Evolutionary conservation across 1,140 invertebrate genomes (phyloP).

Genomic region (Ericerus pela): DNA sequence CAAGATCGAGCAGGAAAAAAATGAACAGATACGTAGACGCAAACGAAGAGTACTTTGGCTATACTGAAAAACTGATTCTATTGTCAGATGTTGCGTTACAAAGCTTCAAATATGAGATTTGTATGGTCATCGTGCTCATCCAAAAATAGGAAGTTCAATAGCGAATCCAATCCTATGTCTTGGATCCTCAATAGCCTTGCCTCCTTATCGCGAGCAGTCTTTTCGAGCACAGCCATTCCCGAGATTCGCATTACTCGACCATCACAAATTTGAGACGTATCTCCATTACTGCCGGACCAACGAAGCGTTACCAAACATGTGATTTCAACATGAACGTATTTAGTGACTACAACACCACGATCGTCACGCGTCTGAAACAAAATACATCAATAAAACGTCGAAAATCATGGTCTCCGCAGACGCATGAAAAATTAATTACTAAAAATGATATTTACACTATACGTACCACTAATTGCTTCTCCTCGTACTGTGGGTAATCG

Average conservation of each 20-base stretch:
- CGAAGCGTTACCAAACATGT: constrained; percentile 44
- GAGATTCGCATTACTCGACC: constrained; percentile 44
- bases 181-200: constrained; percentile 42
- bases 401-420: neutral
- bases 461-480: constrained; percentile 39
- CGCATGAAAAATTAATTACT: neutral
- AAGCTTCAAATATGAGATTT: constrained; percentile 43
- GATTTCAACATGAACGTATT: constrained; percentile 47
- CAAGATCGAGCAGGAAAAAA: too few species aligned
- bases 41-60: too few species aligned
- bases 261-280: neutral
- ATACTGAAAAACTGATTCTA: too few species aligned
- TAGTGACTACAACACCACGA: constrained; percentile 37
- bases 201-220: constrained; percentile 35
- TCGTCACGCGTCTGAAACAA: constrained; percentile 28
- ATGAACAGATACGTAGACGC: too few species aligned
- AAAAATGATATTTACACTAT: too few species aligned
- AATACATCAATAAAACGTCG: neutral
- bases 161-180: constrained; percentile 48
- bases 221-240: constrained; percentile 45
- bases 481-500: constrained; percentile 44
- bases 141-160: constrained; percentile 44
- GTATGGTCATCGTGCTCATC: constrained; percentile 43
- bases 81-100: constrained; percentile 14
- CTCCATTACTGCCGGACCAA: constrained; percentile 29